Evolutionary conservation across 2,888 invertebrate species (phyloP).

Genomic region (Resseliella maxima): DNA sequence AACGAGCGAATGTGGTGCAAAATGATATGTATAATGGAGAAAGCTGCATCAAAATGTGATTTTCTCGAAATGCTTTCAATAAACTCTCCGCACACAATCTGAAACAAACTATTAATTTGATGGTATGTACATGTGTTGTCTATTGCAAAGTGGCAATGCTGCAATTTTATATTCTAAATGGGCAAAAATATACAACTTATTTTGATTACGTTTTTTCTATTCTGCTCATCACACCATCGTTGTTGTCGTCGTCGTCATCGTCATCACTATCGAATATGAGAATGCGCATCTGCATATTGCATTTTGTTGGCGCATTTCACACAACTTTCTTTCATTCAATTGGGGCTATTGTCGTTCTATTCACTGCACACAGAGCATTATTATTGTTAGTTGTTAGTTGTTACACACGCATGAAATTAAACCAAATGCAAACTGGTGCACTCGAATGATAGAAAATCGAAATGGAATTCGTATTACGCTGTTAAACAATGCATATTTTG

Average conservation of each 20-base stretch:
- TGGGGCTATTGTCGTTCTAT: slow-evolving; percentile 47
- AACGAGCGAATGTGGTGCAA: background rate
- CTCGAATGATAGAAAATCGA: slow-evolving; percentile 43
- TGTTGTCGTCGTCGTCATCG: background rate
- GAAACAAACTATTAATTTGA: slow-evolving; percentile 41
- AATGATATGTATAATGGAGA: background rate
- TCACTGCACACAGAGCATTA: background rate
- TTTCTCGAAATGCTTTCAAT: slow-evolving; percentile 11
- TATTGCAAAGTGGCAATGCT: background rate
- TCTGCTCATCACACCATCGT: background rate
- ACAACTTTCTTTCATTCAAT: slow-evolving; percentile 53
- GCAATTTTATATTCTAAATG: slow-evolving; percentile 46
- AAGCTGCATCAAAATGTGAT: slow-evolving; percentile 31
- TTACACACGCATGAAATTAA: slow-evolving; percentile 49
- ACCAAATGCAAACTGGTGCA: background rate
- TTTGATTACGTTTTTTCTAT: slow-evolving; percentile 30
- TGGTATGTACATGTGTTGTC: slow-evolving; percentile 30
- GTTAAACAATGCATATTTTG: slow-evolving; percentile 49
- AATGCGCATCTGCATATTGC: slow-evolving; percentile 32
- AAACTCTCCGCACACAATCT: slow-evolving; percentile 35
- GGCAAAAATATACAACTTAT: slow-evolving; percentile 23
- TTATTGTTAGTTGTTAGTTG: slow-evolving; percentile 32
- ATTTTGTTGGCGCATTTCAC: background rate
- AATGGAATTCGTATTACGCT: slow-evolving; percentile 30
- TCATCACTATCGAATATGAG: slow-evolving; percentile 10